Conservation (phyloP, 2,113 vertebrate genomes). For the Leucopsar rothschildi region DNA sequence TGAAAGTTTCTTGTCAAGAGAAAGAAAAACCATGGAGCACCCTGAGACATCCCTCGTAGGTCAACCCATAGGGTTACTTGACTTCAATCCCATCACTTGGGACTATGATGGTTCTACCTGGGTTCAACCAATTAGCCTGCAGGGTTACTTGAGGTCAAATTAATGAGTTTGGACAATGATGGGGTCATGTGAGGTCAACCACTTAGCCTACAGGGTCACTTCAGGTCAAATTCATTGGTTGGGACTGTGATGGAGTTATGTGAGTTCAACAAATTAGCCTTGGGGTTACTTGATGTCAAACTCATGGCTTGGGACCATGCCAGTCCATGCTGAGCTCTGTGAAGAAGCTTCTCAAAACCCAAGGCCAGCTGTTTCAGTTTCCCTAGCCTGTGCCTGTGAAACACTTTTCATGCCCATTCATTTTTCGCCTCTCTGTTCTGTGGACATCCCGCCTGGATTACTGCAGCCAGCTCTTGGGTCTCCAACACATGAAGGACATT, state of each 20-base stretch:
- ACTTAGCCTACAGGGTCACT: not conserved
- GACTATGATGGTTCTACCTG: not conserved
- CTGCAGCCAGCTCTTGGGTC: not conserved
- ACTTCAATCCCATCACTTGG: not conserved
- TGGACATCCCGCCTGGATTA: not conserved
- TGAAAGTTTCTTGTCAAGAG: not conserved
- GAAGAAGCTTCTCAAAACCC: not conserved
- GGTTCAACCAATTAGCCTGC: not conserved
- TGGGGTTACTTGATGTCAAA: not conserved
- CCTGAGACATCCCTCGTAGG: not conserved
- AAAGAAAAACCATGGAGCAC: not conserved
- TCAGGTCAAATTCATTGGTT: not conserved
- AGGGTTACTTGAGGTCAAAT: not conserved
- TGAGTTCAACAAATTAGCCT: not conserved
- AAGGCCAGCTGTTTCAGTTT: not conserved
- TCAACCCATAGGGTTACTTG: not conserved
- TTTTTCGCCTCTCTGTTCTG: not conserved
- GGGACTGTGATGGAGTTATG: not conserved
- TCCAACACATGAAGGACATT: not conserved
- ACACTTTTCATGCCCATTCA: not conserved
- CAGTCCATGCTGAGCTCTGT: not conserved
- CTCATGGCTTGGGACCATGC: no score
- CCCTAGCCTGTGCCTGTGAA: no score
- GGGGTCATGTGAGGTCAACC: not conserved
- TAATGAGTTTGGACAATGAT: not conserved